Evolutionary conservation across 2,888 invertebrate genomes (phyloP).

Genomic region (Nomada fucata): DNA sequence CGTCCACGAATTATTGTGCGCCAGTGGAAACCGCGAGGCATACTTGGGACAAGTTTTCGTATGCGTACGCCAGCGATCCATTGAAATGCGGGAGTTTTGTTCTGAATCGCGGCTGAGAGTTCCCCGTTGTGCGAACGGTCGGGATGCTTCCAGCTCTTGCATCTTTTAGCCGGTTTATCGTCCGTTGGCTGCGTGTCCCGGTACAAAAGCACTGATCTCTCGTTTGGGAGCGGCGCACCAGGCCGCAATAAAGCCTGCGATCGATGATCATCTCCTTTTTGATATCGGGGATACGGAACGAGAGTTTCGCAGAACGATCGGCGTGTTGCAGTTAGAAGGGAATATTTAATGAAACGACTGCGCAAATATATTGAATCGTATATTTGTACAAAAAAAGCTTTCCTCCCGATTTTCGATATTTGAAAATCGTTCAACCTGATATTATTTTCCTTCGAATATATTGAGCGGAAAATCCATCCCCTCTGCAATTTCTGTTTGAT

Average conservation of each 20-base stretch:
- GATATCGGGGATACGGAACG: neutral
- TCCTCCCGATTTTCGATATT: neutral
- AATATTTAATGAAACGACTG: neutral
- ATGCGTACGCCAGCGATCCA: neutral
- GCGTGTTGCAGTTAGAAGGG: neutral
- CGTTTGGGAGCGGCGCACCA: neutral
- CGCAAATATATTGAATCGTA: neutral
- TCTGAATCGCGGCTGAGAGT: too few relatives aligned
- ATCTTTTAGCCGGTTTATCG: conserved; percentile 19
- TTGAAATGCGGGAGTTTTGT: neutral
- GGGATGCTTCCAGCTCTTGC: conserved; percentile 1
- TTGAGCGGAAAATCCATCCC: too few relatives aligned
- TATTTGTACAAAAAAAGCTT: neutral
- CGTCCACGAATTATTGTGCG: too few relatives aligned
- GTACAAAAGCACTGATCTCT: conserved; percentile 1
- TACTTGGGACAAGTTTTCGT: neutral
- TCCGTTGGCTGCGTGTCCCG: neutral
- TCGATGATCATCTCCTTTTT: conserved; percentile 2
- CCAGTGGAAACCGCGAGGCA: too few relatives aligned
- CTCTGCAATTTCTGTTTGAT: too few relatives aligned
- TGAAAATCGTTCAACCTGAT: neutral
- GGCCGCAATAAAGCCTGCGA: neutral
- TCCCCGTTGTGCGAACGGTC: neutral
- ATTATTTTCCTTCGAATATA: too few relatives aligned
- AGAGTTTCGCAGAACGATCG: neutral